A percentile compares a stretch with the other conserved stretches of the same genome.
Evolutionary conservation across 2,888 invertebrate species (phyloP).

Genomic region (Sceliomorpha sp.): DNA sequence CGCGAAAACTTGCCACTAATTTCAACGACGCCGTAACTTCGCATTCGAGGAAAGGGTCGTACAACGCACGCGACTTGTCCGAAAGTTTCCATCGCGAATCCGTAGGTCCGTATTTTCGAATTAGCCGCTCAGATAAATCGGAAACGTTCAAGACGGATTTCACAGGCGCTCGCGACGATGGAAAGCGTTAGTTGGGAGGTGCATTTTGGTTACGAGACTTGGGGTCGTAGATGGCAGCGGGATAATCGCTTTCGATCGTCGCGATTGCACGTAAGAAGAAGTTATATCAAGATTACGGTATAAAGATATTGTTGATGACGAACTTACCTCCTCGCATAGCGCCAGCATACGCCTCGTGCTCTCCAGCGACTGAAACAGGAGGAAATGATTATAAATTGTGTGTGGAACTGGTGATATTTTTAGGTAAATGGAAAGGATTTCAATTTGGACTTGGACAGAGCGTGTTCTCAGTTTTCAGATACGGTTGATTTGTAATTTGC

Average conservation of each 20-base stretch:
- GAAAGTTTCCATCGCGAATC: constrained; percentile 17
- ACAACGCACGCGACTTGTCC: no score
- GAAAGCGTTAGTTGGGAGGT: not conserved
- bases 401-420: no score
- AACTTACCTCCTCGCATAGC: constrained; percentile 94
- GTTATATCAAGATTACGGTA: constrained; percentile 11
- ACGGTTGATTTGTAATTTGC: no score
- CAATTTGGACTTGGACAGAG: no score
- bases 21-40: no score
- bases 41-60: no score
- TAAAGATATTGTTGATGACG: constrained; percentile 19
- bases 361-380: constrained; percentile 90
- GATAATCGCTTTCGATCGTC: constrained; percentile 8
- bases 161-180: constrained; percentile 3
- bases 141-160: not conserved
- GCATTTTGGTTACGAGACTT: not conserved
- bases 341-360: constrained; percentile 95
- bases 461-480: no score
- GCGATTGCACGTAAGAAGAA: constrained; percentile 9
- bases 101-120: no score
- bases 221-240: no score
- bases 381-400: no score
- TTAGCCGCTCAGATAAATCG: not conserved
- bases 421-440: no score
- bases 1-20: constrained; percentile 14